A percentile compares a stretch with the other conserved stretches of the same genome.
Evolutionary conservation across 2,113 vertebrate species (phyloP).

Genomic region (Poeciliopsis retropinna): DNA sequence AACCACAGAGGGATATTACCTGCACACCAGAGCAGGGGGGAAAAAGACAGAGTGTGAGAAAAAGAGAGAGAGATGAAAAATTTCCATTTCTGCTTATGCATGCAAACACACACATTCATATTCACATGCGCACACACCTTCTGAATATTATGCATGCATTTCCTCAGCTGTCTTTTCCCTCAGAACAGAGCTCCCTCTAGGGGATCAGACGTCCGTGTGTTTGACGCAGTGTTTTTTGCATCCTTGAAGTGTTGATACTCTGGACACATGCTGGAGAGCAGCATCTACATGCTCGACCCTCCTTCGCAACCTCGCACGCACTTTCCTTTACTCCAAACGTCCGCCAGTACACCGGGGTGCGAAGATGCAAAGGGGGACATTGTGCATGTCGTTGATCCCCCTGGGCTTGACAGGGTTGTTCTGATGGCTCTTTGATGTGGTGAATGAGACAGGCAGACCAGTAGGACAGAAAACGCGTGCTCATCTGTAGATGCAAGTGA

Average conservation of each 20-base stretch:
- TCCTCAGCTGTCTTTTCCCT: slow-evolving; percentile 54
- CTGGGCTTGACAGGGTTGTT: slow-evolving; percentile 63
- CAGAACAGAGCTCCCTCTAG: slow-evolving; percentile 74
- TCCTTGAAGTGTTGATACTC: slow-evolving; percentile 52
- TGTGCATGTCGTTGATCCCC: slow-evolving; percentile 5
- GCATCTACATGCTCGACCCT: slow-evolving; percentile 42
- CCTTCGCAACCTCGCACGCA: slow-evolving; percentile 30
- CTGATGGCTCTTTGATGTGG: slow-evolving; percentile 50
- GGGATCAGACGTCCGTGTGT: slow-evolving; percentile 55
- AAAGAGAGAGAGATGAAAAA: slow-evolving; percentile 33
- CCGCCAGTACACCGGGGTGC: slow-evolving; percentile 9
- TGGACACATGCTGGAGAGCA: slow-evolving; percentile 37
- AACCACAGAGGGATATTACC: slow-evolving; percentile 72
- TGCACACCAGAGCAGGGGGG: slow-evolving; percentile 45
- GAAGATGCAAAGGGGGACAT: slow-evolving; percentile 33
- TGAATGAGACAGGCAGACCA: slow-evolving; percentile 31
- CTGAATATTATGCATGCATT: slow-evolving; percentile 70
- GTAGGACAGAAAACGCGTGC: slow-evolving; percentile 39
- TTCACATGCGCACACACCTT: slow-evolving; percentile 48
- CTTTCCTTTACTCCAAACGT: slow-evolving; percentile 32
- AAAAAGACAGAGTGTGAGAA: slow-evolving; percentile 25
- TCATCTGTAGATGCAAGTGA: slow-evolving; percentile 61
- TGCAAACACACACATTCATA: slow-evolving; percentile 63
- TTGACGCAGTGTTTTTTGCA: slow-evolving; percentile 53
- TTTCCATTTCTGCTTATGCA: slow-evolving; percentile 77